A percentile compares a stretch with the other conserved stretches of the same genome.
These are phyloP conservation scores for Clepsis dumicolana DNA, from an alignment of 2,888 invertebrate species.

Conservation along the genomic window DNA sequence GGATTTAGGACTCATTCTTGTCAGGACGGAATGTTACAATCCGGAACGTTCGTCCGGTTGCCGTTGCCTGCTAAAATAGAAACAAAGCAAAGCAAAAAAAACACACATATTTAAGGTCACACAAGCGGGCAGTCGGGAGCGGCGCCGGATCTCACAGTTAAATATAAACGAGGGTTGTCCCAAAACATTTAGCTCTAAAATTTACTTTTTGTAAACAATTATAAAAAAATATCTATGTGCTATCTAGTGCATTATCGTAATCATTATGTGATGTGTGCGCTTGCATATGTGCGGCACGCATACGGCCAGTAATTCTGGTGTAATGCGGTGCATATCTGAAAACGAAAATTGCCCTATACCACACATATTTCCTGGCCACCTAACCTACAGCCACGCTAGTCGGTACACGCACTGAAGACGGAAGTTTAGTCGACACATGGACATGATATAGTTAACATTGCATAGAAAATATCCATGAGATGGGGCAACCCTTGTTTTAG, in stretches of 20 bases:
- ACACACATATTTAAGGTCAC: conserved; percentile 60
- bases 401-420: conserved; percentile 80
- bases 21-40: conserved; percentile 56
- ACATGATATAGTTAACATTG: conserved; percentile 84
- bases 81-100: conserved; percentile 52
- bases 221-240: conserved; percentile 82
- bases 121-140: conserved; percentile 80
- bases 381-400: conserved; percentile 74
- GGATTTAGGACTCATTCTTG: conserved; percentile 48
- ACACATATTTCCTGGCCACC: conserved; percentile 83
- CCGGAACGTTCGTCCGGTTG: conserved; percentile 41
- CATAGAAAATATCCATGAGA: conserved; percentile 83
- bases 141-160: conserved; percentile 76
- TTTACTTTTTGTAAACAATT: conserved; percentile 72
- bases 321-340: conserved; percentile 86
- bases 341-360: conserved; percentile 86
- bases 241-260: conserved; percentile 84
- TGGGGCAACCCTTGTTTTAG: conserved; percentile 86
- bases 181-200: conserved; percentile 83
- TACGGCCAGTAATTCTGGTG: conserved; percentile 87
- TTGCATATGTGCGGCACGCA: conserved; percentile 86
- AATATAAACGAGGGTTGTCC: conserved; percentile 85
- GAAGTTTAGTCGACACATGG: conserved; percentile 82
- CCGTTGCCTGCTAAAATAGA: conserved; percentile 43
- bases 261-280: conserved; percentile 86